Base-by-base conservation (phyloP, 2,113 vertebrate species). In the Oncorhynchus gorbuscha region DNA sequence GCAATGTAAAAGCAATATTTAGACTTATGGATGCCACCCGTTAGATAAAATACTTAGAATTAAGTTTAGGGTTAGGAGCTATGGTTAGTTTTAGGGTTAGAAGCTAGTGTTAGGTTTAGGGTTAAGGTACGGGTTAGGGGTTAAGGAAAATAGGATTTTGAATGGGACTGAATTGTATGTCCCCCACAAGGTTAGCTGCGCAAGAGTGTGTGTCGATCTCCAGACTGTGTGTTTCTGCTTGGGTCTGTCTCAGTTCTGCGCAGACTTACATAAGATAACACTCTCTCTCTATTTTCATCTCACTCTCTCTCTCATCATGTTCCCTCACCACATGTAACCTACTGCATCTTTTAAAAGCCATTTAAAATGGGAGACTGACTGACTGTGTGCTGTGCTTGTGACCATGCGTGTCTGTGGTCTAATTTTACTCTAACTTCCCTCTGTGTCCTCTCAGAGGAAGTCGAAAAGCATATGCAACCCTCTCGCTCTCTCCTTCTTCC, bases 241-340 rank as follows among this genome's bases (percentile, higher is more conserved):
- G 65, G 49, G 45, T 59, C 14, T 24, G 35, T 73, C 71, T 75
- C 35, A 77, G 74, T 39, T 32, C 66, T 18, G 28, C 30, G n/a
- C 61, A 58, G 39, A 82, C 59, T 86, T 85, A 59, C 74, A 66
- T 74, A 79, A 81, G 70, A 71, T 30, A 65, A 51, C 20, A 45
- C 24, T 8, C 13, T n/a, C 68, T 71, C 16, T 79, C 68, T 32
- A n/a, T 24, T 3, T 74, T 39, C 35, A 18, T 65, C 30, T 32
- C 16, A 24, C 64, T 55, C 5, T 77, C 35, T 39, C 35, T 39
- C 35, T 35, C 26, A 62, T 13, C n/a, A 30, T 67, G 65, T 67
- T 55, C 51, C 51, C 51, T 55, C 39, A 45, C 51, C 51, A 55
- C 51, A 55, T 55, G 51, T 55, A 55, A 14, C 51, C 14, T 4